Evolutionary conservation across 35 echinoderm and acorn worm genomes (phyloP), one percentile per base, ranked within the genome.

Genomic region (Ophiothrix spiculata): DNA sequence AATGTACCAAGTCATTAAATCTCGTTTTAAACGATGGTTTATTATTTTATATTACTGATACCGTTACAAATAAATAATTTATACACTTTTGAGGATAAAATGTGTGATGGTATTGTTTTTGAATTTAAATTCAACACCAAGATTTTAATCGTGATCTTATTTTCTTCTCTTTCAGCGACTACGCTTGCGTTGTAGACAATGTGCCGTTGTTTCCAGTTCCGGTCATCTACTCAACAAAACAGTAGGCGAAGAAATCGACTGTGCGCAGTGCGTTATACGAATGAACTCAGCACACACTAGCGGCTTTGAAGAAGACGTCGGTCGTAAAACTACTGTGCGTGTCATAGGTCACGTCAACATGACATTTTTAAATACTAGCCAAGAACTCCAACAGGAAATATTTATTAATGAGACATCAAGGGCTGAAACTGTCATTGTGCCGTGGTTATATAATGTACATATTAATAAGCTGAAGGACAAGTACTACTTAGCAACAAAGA

Each of bases 341-440:
- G 90, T 97, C 78, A 90, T 97, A 78, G 90, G 94, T 76, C 93
- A 95, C 85, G 75, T 69, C 40, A 95, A 95, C 21, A 41, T 60
- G 41, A 11, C 33, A 35, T 60, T 87, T 38, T 64, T 91, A 15
- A 75, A 81, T 37, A 38, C 46, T n/a, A 80, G 83, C 12, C 33
- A 23, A 14, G 75, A 40, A 23, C 28, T 38, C 0, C 77, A 80
- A 37, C 34, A 86, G 1, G 89, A 91, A 39, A 80, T 86, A 46
- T 87, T 90, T 35, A 37, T 42, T 79, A 94, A 87, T 35, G 60
- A 33, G 25, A 35, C 78, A 13, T 77, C 84, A 19, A 64, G 85
- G 34, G 32, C 69, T 15, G 81, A 82, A 0, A 63, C 69, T 32
- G 49, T 95, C 10, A 38, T 87, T 12, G 75, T 95, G 25, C 88